Base-by-base conservation (phyloP, 2,888 invertebrate genomes). In the Phalera bucephala region DNA sequence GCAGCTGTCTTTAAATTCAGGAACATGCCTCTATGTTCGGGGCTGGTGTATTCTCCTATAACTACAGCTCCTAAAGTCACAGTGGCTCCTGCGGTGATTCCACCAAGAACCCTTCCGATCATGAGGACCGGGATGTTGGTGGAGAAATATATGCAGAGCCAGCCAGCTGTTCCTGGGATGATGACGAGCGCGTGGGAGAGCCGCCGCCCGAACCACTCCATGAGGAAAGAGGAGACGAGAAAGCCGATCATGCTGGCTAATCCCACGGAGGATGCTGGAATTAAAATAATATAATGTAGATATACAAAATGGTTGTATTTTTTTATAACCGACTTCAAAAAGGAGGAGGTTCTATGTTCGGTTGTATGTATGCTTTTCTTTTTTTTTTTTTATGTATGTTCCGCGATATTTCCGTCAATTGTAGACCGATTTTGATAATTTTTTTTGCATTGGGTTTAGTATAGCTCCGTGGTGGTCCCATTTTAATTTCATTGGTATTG, bases 21-120 rank as follows among this genome's bases (percentile, higher is more conserved):
- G 13, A 78, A 82, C 20, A 74, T 67, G 13, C 80, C 80, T 43
- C 84, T 61, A 28, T 75, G 59, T 11, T 58, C 56, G 0, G 83
- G 82, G n/a, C 66, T 60, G 0, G 69, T 62, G 31, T 76, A 82
- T 46, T 84, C 84, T 28, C 81, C 80, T 0, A 84, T 72, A 1
- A 74, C 62, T 0, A 83, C 62, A 0, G 78, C 74, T 34, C 77
- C 78, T 7, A 80, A 38, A 0, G 64, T 51, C 0, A 69, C 57
- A 0, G 71, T 66, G 0, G 62, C 65, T 17, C 70, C 72, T 0
- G 63, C 56, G 0, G 74, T 55, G 1, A 80, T 20, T 0, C 80
- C 82, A 1, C 64, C 51, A 0, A 78, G 28, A 0, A 65, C 13
- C 33, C 82, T 64, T 0, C 70, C 80, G 1, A 63, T 40, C 31